A percentile compares a stretch with the other conserved stretches of the same genome.
phyloP scores from a whole-genome alignment of 2,888 invertebrate genomes.

The Terebella lapidaria region DNA sequence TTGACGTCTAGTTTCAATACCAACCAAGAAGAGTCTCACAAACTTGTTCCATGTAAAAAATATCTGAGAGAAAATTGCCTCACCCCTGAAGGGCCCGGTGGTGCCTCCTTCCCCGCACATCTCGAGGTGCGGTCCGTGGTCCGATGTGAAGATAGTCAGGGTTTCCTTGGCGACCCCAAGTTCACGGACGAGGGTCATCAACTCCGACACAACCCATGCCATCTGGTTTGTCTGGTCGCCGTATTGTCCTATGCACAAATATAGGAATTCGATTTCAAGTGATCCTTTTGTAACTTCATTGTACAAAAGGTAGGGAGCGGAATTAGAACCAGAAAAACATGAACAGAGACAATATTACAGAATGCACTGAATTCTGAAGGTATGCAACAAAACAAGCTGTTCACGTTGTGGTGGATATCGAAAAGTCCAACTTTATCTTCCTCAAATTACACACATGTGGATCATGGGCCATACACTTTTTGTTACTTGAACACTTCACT shows the following conservation, averaged over 20 bases:
- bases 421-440: background rate
- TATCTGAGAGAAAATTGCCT: no score
- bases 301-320: no score
- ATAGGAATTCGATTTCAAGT: background rate
- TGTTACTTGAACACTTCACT: no score
- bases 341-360: no score
- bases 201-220: conserved; percentile 19
- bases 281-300: no score
- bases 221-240: conserved; percentile 21
- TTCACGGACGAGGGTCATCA: conserved; percentile 6
- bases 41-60: no score
- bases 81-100: conserved; percentile 15
- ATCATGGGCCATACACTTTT: no score
- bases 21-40: no score
- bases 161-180: conserved; percentile 9
- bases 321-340: no score
- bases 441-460: background rate
- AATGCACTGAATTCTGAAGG: no score
- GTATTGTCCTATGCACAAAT: conserved; percentile 10
- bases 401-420: background rate
- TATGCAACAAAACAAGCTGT: background rate
- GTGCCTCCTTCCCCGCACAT: conserved; percentile 16
- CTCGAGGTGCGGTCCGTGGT: conserved; percentile 22
- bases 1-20: no score
- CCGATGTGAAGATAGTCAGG: conserved; percentile 16